A percentile compares a stretch with the other conserved stretches of the same genome.
These are phyloP conservation scores for Stylophora pistillata DNA, from an alignment of 64 coral and sea anemone species.

Conservation along the genomic window DNA sequence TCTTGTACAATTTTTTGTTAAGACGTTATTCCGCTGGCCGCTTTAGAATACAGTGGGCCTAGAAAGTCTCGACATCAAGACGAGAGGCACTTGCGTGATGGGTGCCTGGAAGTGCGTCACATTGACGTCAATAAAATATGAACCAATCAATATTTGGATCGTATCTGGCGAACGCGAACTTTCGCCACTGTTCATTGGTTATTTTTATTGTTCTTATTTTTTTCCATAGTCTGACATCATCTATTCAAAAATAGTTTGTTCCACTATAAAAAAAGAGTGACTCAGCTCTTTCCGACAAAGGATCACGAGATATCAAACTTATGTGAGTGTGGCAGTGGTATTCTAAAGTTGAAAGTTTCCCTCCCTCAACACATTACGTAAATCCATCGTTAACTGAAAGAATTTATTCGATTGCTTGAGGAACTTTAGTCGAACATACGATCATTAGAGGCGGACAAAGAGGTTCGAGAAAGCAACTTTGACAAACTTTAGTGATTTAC, in stretches of 20 bases:
- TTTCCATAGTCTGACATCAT: constrained; percentile 28
- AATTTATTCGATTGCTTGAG: no score
- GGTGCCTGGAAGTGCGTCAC: background rate
- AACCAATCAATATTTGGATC: constrained; percentile 41
- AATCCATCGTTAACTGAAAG: no score
- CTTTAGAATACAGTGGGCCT: background rate
- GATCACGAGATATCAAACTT: background rate
- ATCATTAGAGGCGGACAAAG: no score
- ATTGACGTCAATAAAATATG: constrained; percentile 33
- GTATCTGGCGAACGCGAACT: background rate
- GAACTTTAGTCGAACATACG: no score
- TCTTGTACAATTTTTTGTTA: constrained; percentile 48
- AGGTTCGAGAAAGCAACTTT: background rate
- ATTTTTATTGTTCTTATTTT: background rate
- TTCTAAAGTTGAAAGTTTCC: background rate
- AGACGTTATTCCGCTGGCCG: constrained; percentile 1
- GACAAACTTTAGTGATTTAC: background rate
- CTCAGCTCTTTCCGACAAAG: background rate
- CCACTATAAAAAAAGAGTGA: constrained; percentile 14
- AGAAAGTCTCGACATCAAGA: background rate
- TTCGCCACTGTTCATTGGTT: constrained; percentile 3
- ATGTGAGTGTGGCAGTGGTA: no score
- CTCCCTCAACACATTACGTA: background rate
- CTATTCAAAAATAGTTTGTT: constrained; percentile 16
- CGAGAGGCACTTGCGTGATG: constrained; percentile 6